phyloP scores from a whole-genome alignment of 1,140 invertebrate species.

The Pinna nobilis region DNA sequence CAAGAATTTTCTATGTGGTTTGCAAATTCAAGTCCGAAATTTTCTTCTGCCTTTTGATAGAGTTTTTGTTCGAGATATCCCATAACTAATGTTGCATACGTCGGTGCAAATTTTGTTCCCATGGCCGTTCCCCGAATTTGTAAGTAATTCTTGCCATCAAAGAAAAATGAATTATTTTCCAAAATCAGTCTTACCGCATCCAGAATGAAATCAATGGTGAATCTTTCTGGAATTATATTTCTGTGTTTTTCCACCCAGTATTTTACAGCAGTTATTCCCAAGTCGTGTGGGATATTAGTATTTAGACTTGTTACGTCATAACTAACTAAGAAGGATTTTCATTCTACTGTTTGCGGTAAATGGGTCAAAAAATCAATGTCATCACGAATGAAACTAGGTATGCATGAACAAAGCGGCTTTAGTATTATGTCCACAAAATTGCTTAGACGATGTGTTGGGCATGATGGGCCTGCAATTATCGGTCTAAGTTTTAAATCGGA shows the following conservation, averaged over 20 bases:
- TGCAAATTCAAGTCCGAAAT: too few relatives aligned
- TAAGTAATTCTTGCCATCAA: too few relatives aligned
- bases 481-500: slow-evolving; percentile 21
- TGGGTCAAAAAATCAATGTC: slow-evolving; percentile 6
- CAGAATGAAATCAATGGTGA: not conserved
- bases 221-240: not conserved
- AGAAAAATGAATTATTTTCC: too few relatives aligned
- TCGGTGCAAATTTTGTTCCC: too few relatives aligned
- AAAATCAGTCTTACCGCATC: not conserved
- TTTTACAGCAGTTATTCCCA: too few relatives aligned
- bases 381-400: slow-evolving; percentile 1
- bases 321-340: not conserved
- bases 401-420: not conserved
- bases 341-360: not conserved
- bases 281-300: too few relatives aligned
- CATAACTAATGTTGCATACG: too few relatives aligned
- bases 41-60: too few relatives aligned
- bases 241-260: slow-evolving; percentile 4
- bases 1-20: too few relatives aligned
- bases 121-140: too few relatives aligned
- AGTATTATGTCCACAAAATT: slow-evolving; percentile 28
- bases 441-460: slow-evolving; percentile 9
- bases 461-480: slow-evolving; percentile 8
- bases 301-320: slow-evolving; percentile 3
- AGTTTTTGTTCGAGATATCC: too few relatives aligned